Evolutionary conservation across 2,888 invertebrate genomes (phyloP).

Genomic region (Tortricodes alternella): DNA sequence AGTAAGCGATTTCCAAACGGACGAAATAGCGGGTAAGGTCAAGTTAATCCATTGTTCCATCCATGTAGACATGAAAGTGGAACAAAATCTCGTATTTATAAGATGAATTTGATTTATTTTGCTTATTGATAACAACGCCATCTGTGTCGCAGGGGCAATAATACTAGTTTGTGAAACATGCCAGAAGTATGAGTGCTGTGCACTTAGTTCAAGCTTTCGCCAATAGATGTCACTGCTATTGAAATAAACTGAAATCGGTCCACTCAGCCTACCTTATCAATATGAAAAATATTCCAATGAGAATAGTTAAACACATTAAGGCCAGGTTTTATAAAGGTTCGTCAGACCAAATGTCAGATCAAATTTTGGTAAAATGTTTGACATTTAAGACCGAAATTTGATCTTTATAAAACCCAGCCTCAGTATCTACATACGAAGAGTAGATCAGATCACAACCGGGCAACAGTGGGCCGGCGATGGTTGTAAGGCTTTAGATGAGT

Average conservation of each 20-base stretch:
- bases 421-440: slow-evolving; percentile 26
- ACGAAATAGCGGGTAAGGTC: too few species aligned
- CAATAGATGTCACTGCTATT: slow-evolving; percentile 73
- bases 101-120: background rate
- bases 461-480: slow-evolving; percentile 56
- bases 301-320: too few species aligned
- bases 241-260: slow-evolving; percentile 66
- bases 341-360: too few species aligned
- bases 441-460: slow-evolving; percentile 52
- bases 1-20: too few species aligned
- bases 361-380: too few species aligned
- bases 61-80: too few species aligned
- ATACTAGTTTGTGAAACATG: slow-evolving; percentile 30
- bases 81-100: background rate
- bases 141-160: slow-evolving; percentile 46
- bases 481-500: slow-evolving; percentile 58
- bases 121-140: slow-evolving; percentile 50
- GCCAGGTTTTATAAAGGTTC: too few species aligned
- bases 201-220: slow-evolving; percentile 26
- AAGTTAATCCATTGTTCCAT: too few species aligned
- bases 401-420: too few species aligned
- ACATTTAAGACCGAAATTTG: too few species aligned
- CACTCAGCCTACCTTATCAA: slow-evolving; percentile 42
- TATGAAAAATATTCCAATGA: slow-evolving; percentile 66
- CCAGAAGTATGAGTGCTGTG: slow-evolving; percentile 25